Conservation (phyloP, 2,113 vertebrate species). For the Procavia capensis region DNA sequence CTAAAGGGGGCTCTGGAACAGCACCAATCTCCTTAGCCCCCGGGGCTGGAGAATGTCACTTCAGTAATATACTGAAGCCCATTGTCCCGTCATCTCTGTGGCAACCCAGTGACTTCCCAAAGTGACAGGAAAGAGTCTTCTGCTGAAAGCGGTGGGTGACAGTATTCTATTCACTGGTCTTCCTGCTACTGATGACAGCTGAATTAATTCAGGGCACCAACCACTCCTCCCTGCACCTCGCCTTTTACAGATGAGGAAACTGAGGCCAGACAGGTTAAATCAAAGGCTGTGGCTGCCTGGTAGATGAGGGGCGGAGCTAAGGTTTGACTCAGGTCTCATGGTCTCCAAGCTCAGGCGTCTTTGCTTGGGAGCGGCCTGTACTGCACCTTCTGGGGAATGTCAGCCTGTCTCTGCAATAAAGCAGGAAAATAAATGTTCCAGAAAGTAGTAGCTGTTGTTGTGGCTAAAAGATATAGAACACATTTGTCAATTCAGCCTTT, state of each 20-base stretch:
- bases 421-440: not conserved
- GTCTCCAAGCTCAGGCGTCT: not conserved
- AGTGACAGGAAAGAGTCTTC: not conserved
- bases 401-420: not conserved
- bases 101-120: slow-evolving; percentile 38
- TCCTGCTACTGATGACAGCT: not conserved
- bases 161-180: not conserved
- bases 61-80: slow-evolving; percentile 82
- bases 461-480: not conserved
- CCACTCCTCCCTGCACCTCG: not conserved
- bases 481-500: not conserved
- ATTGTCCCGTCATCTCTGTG: slow-evolving; percentile 68
- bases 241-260: slow-evolving; percentile 12
- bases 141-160: not conserved
- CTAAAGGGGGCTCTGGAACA: slow-evolving; percentile 80
- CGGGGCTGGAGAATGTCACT: slow-evolving; percentile 83
- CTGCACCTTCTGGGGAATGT: not conserved
- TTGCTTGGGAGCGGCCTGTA: not conserved
- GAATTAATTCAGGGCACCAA: not conserved
- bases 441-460: not conserved
- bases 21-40: slow-evolving; percentile 76
- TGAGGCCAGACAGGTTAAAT: not conserved
- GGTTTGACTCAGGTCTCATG: not conserved
- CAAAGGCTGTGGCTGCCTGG: not conserved
- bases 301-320: not conserved